Percentiles rank a stretch among this genome's conserved stretches.
phyloP scores from a whole-genome alignment of 2,113 vertebrate species.

The Ciconia stormi region DNA sequence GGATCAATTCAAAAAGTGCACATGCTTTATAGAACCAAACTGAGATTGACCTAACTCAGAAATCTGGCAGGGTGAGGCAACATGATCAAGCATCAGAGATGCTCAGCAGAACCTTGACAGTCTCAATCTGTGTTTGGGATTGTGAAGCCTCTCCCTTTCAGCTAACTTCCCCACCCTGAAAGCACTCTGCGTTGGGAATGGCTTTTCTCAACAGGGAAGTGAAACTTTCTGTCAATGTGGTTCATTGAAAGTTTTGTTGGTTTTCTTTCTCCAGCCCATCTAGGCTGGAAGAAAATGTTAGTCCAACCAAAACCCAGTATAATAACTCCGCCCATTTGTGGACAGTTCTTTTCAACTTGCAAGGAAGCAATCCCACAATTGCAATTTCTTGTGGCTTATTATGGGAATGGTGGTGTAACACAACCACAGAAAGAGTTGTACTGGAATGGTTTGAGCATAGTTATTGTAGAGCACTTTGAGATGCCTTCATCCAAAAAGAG shows the following conservation, averaged over 20 bases:
- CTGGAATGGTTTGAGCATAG: not conserved
- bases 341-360: not conserved
- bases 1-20: not conserved
- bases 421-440: not conserved
- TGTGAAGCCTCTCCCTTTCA: not conserved
- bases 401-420: not conserved
- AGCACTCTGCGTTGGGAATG: not conserved
- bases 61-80: not conserved
- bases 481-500: not conserved
- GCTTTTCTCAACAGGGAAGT: not conserved
- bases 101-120: not conserved
- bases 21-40: not conserved
- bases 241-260: not conserved
- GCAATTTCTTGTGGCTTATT: not conserved
- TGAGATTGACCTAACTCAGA: not conserved
- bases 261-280: conserved; percentile 1
- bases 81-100: not conserved
- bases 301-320: not conserved
- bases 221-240: not conserved
- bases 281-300: not conserved
- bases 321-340: not conserved
- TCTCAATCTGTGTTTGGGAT: not conserved
- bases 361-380: not conserved
- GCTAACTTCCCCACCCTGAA: not conserved
- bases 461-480: not conserved